A percentile compares a stretch with the other conserved stretches of the same genome.
Evolutionary conservation across 2,797 vertebrate species (phyloP).

Genomic region (Eutrigla gurnardus): DNA sequence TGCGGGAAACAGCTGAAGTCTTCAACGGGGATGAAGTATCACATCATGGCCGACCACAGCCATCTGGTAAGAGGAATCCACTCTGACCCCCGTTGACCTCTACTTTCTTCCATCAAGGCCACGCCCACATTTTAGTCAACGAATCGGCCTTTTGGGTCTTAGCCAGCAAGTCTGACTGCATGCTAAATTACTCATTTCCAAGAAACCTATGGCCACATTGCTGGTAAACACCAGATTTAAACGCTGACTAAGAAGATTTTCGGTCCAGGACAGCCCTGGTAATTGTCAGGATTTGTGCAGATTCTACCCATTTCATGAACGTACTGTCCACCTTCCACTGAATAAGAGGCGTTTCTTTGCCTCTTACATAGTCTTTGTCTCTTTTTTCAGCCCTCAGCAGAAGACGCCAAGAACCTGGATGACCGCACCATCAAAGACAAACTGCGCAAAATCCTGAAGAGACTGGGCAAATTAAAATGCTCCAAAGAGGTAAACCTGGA

Average conservation of each 20-base stretch:
- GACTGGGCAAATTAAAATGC: slow-evolving; percentile 93
- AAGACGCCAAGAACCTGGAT: slow-evolving; percentile 85
- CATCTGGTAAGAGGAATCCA: slow-evolving; percentile 84
- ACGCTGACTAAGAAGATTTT: too few relatives aligned
- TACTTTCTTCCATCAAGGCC: background rate
- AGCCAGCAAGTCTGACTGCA: too few relatives aligned
- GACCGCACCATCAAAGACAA: slow-evolving; percentile 89
- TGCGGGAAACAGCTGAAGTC: slow-evolving; percentile 96
- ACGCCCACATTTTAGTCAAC: too few relatives aligned
- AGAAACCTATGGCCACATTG: background rate
- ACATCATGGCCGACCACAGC: slow-evolving; percentile 96
- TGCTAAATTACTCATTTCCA: background rate
- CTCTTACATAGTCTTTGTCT: background rate
- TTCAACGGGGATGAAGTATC: slow-evolving; percentile 95
- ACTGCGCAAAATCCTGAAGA: slow-evolving; percentile 92
- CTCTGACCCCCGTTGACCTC: too few relatives aligned
- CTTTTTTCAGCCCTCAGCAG: slow-evolving; percentile 84
- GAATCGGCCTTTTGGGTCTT: too few relatives aligned
- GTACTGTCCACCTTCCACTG: background rate
- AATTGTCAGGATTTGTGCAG: too few relatives aligned
- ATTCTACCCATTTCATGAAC: background rate
- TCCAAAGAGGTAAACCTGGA: slow-evolving; percentile 86
- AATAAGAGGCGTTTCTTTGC: too few relatives aligned
- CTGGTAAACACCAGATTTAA: background rate
- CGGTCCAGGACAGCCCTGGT: too few relatives aligned